These are phyloP conservation scores for Potamilus streckersoni DNA, from an alignment of 1,140 invertebrate genomes.

Conservation along the genomic window DNA sequence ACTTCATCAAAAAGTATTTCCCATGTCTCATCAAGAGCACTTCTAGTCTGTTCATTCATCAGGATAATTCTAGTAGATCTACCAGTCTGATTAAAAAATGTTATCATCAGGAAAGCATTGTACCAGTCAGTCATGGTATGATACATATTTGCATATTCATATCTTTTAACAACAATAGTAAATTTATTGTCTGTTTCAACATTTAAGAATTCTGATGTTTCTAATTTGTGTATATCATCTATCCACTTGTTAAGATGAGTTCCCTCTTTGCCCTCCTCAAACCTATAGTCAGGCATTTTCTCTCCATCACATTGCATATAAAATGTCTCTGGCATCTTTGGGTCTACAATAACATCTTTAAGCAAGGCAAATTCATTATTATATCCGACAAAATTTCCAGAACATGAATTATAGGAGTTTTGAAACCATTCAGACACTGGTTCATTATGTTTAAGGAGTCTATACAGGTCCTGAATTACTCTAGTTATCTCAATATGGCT, in stretches of 20 bases:
- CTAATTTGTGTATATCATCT: background rate
- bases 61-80: conserved; percentile 48
- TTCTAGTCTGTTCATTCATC: conserved; percentile 57
- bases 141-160: conserved; percentile 65
- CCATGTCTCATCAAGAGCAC: conserved; percentile 58
- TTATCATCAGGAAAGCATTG: conserved; percentile 60
- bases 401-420: no score
- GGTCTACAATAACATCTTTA: conserved; percentile 12
- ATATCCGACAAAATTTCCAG: conserved; percentile 8
- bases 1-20: no score
- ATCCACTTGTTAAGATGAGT: conserved; percentile 23
- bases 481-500: no score
- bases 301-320: conserved; percentile 14
- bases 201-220: background rate
- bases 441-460: no score
- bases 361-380: conserved; percentile 19
- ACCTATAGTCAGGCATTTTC: conserved; percentile 2
- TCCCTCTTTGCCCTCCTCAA: conserved; percentile 24
- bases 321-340: conserved; percentile 3
- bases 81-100: conserved; percentile 46
- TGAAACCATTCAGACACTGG: no score
- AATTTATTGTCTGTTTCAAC: conserved; percentile 23
- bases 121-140: conserved; percentile 66
- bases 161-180: conserved; percentile 49
- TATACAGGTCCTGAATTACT: no score